Evolutionary conservation across 92 coral and sea anemone species (phyloP), one percentile per base, ranked within the genome.

Genomic region (Phymanthus crucifer): DNA sequence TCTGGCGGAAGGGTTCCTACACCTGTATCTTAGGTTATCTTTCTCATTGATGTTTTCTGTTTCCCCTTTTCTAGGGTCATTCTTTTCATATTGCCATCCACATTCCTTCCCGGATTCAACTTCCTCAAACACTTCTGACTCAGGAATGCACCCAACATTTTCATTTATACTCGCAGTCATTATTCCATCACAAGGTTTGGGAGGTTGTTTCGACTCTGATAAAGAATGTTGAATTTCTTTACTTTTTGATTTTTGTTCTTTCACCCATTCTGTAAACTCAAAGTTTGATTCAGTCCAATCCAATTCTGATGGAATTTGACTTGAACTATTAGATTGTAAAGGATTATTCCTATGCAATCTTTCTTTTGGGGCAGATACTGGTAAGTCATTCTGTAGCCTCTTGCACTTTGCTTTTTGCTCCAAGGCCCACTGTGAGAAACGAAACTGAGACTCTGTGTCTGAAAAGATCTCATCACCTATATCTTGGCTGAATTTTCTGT

Each of bases 251-350:
- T 67, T 68, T 40, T 83, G 88, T 56, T 80, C 81, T 31, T 31
- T 73, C 12, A 74, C 66, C 88, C 85, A 79, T 31, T 87, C 69
- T 18, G 84, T 73, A 71, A 73, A 87, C 36, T 71, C 69, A 74
- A 87, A 84, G 23, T 82, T 64, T 18, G 88, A 78, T 29, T 77
- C 86, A 54, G 27, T 19, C 36, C 26, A 16, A 26, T 56, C 16
- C 14, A 33, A 33, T 5, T 48, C 72, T 23, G 66, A 32, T 14
- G 35, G 50, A 29, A 16, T 34, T 2, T 29, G 29, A 9, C 58
- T 56, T 3, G 61, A 14, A 40, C 48, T 71, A 6, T 38, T 40
- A 40, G 7, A 12, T 23, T 38, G 13, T n/a, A 6, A n/a, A n/a
- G 23, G 6, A 4, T 75, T 26, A 4, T 75, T 26, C 7, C 14